These are phyloP conservation scores for Charanyca ferruginea DNA, from an alignment of 2,888 invertebrate species.

Conservation along the genomic window DNA sequence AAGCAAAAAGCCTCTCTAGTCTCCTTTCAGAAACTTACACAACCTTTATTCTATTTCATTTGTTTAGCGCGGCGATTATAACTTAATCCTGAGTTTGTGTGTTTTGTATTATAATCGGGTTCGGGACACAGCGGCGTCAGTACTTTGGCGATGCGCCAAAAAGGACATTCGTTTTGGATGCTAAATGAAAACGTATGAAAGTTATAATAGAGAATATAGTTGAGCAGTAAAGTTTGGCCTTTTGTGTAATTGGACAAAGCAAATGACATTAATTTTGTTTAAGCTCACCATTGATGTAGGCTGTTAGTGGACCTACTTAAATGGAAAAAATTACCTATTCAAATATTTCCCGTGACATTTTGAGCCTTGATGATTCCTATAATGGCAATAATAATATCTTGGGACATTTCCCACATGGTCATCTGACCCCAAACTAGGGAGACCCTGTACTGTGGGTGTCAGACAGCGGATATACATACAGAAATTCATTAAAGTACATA, in stretches of 20 bases:
- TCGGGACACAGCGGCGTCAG: constrained; percentile 63
- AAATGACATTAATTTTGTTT: constrained; percentile 44
- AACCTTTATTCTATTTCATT: constrained; percentile 12
- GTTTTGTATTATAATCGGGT: constrained; percentile 51
- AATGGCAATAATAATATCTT: too few species aligned
- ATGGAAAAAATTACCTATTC: not conserved
- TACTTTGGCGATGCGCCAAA: constrained; percentile 59
- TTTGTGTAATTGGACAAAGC: constrained; percentile 60
- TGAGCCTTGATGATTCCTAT: too few species aligned
- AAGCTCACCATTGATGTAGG: constrained; percentile 40
- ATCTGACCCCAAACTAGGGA: too few species aligned
- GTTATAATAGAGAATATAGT: constrained; percentile 55
- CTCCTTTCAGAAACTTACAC: not conserved
- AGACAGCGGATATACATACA: too few species aligned
- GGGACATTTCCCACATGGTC: too few species aligned
- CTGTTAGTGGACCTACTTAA: constrained; percentile 11
- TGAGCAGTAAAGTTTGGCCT: constrained; percentile 43
- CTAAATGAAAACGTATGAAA: constrained; percentile 65
- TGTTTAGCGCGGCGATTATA: constrained; percentile 51
- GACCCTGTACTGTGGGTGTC: too few species aligned
- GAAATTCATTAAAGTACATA: too few species aligned
- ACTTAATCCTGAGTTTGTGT: constrained; percentile 54
- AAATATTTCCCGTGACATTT: too few species aligned
- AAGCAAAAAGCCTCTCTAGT: too few species aligned
- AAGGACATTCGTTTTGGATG: constrained; percentile 58